Base-by-base conservation (phyloP, 2,888 invertebrate genomes). In the Cheilosia vernalis region DNA sequence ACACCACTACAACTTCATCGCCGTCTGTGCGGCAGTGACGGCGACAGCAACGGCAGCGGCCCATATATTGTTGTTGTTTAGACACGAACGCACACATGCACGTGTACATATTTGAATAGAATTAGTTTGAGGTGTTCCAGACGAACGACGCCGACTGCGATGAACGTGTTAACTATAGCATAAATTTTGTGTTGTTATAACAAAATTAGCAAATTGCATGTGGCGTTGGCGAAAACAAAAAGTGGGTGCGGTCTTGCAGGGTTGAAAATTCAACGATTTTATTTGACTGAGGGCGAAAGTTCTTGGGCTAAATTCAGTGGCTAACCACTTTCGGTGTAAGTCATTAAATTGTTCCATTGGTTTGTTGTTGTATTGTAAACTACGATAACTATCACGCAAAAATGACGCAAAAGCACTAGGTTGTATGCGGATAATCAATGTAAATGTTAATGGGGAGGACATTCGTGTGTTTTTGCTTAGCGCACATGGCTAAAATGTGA, bases 91-190 rank as follows among this genome's bases (percentile, higher is more conserved):
- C 44, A 19, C 19, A 44, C 37, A 33, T 44, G 37, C 27, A 53
- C 21, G 63, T 53, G 61, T 77, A n/a, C n/a, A n/a, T n/a, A 55
- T 77, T 77, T 82, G 77, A 82, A 77, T 77, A 82, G 70, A 82
- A 82, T 82, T 82, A 61, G 33, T 66, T 82, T 66, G 53, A 77
- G 77, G 77, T 82, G 60, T 55, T 82, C 64, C 70, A 21, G 60
- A 80, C 60, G 33, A n/a, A 55, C 42, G 47, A 56, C 15, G 49
- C 13, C 27, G 49, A 47, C 30, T 53, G 24, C 44, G 67, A 67
- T 61, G 61, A 49, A 27, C 63, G 55, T 58, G 64, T 72, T 77
- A 66, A 72, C 53, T 76, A 55, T 72, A 70, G 76, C 70, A 70
- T 70, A 66, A 15, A 82, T 77, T 51, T 72, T 77, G 58, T 60